These are phyloP conservation scores for Aphelinus atriplicis DNA, from an alignment of 1,140 invertebrate species.

Conservation along the genomic window DNA sequence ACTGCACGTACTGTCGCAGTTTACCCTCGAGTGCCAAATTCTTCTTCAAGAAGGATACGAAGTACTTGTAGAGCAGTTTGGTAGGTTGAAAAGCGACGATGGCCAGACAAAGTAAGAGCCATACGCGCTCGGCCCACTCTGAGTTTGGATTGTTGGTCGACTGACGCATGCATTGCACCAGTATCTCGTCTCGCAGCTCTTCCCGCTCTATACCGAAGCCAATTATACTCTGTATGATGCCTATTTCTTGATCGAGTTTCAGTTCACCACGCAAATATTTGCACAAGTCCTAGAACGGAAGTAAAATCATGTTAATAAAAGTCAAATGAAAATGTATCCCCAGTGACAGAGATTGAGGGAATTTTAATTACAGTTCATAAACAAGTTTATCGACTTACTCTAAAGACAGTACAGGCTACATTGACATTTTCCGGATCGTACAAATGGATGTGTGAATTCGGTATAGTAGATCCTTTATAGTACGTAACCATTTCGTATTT, in stretches of 20 bases:
- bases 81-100: conserved; percentile 93
- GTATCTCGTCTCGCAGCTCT: conserved; percentile 88
- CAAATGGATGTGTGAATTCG: conserved; percentile 93
- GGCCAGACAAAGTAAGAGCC: conserved; percentile 88
- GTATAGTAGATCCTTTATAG: conserved; percentile 87
- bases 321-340: background rate
- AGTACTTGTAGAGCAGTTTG: conserved; percentile 82
- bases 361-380: conserved; percentile 10
- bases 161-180: conserved; percentile 86
- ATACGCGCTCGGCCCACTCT: conserved; percentile 84
- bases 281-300: conserved; percentile 77
- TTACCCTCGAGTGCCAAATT: conserved; percentile 77
- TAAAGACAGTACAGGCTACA: conserved; percentile 89
- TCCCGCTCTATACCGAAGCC: conserved; percentile 87
- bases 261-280: conserved; percentile 88
- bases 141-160: conserved; percentile 85
- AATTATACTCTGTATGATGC: conserved; percentile 86
- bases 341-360: background rate
- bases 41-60: conserved; percentile 81
- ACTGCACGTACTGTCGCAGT: conserved; percentile 87
- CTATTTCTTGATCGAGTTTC: conserved; percentile 83
- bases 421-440: conserved; percentile 95
- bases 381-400: conserved; percentile 70
- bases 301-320: background rate
- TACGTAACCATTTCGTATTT: conserved; percentile 94